Base-by-base conservation (phyloP, 2,888 invertebrate genomes). In the Prosopocoilus inquinatus region DNA sequence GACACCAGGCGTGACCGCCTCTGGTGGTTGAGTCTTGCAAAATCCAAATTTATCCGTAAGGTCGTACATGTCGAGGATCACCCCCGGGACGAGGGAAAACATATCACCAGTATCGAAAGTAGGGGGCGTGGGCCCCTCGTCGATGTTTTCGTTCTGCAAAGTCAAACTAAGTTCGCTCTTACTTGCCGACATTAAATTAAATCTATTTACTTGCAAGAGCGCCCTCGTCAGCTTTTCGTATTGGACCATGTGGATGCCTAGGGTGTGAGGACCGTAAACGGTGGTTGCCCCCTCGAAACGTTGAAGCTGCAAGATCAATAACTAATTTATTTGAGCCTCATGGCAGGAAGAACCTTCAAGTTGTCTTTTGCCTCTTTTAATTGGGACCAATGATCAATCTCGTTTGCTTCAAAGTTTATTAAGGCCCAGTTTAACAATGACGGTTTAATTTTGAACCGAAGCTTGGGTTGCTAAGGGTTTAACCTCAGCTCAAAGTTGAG, bases 231-330 rank as follows among this genome's bases (percentile, higher is more conserved):
- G 76, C 54, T 86, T 83, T 20, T 79, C 79, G 70, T 88, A 96
- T 58, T 90, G 85, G 61, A 90, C 82, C 59, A 92, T 79, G 70
- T 94, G 94, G 28, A 95, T 90, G 16, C 88, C 83, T 4, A 96
- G 81, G 0, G 96, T 95, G 71, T 96, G 85, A 0, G 95, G 96
- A 0, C 97, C 96, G 70, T 80, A 96, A 64, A 95, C 90, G 0
- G 96, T 96, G 0, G 95, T 95, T 0, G 94, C 96, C 0, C 90
- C 96, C 79, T 97, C 97, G 74, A 96, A 97, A 9, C 96, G 81
- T 77, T 96, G 96, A 0, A 89, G 83, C 90, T 93, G 74, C 53
- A 69, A 70, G 35, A 49, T 15, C 9, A 34, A n/a, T n/a, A n/a
- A n/a, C n/a, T n/a, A n/a, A n/a, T n/a, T n/a, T n/a, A n/a, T n/a